Evolutionary conservation across 2,113 vertebrate species (phyloP), one percentile per base, ranked within the genome.

Genomic region (Cyanocitta stelleri): DNA sequence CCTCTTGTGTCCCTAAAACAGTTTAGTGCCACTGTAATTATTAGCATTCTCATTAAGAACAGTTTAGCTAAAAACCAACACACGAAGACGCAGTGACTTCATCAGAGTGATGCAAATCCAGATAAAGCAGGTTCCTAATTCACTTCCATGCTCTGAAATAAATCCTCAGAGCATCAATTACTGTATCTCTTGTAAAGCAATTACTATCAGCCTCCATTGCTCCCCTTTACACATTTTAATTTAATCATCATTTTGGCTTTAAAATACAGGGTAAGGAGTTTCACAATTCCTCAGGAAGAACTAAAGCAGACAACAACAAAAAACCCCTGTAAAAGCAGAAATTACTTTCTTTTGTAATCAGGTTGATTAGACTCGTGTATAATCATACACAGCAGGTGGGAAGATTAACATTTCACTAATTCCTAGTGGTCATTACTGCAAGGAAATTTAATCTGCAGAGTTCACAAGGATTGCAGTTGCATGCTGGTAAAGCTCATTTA

Each of bases 141-240:
- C 59, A 90, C 95, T 97, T 83, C 58, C 71, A 16, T 85, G 91
- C 96, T 96, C 93, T 78, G 93, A 97, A 98, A 97, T 93, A 94
- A 98, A 96, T 96, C 97, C 95, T 97, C 81, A 86, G 95, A 97
- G 93, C 95, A 83, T 97, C 97, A 97, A 94, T 98, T 97, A 96
- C 81, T 89, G 49, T 44, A 46, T 86, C 86, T 82, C 85, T 69
- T 82, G 93, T 91, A 97, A 96, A 98, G 97, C 96, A 97, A 97
- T 98, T 98, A 94, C 94, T 49, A 90, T 72, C 92, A 84, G 91
- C 74, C 67, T 64, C 92, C 73, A 33, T 87, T 55, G 73, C 93
- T 96, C 87, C 87, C 77, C 69, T 64, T 92, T 86, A 35, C 5
- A 51, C 48, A 16, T 95, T 94, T 86, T 97, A 97, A 97, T 97